A percentile compares a stretch with the other conserved stretches of the same genome.
phyloP scores from a whole-genome alignment of 2,797 vertebrate genomes.

The Hemibagrus guttatus region DNA sequence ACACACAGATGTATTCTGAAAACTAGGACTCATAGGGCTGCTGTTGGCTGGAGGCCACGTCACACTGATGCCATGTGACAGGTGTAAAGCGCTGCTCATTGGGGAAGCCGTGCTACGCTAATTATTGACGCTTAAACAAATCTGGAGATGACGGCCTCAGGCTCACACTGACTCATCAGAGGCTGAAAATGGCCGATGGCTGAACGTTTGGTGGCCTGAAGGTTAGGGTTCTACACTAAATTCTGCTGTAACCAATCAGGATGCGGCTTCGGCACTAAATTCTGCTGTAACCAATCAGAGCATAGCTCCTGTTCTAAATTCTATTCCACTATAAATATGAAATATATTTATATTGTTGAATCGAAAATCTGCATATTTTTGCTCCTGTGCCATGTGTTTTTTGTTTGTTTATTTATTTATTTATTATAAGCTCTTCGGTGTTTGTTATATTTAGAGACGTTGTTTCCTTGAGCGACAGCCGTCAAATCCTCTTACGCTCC shows the following conservation, averaged over 20 bases:
- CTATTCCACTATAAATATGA: background rate
- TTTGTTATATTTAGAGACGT: slow-evolving; percentile 15
- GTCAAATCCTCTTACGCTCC: slow-evolving; percentile 31
- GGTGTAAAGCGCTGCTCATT: slow-evolving; percentile 55
- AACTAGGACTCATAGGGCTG: slow-evolving; percentile 3
- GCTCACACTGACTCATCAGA: slow-evolving; percentile 10
- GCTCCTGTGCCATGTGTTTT: background rate
- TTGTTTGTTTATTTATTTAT: background rate
- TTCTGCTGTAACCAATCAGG: background rate
- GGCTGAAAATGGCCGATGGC: slow-evolving; percentile 1
- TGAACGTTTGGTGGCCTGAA: slow-evolving; percentile 12
- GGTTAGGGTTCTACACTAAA: background rate
- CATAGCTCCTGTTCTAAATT: background rate
- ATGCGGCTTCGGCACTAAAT: background rate
- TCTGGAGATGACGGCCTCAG: slow-evolving; percentile 15
- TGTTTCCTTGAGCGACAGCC: slow-evolving; percentile 31
- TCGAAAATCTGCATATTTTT: background rate
- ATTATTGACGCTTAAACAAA: slow-evolving; percentile 50
- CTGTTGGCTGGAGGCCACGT: slow-evolving; percentile 33
- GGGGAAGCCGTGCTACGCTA: slow-evolving; percentile 39
- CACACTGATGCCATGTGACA: slow-evolving; percentile 57
- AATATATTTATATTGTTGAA: too few relatives aligned
- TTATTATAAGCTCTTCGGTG: background rate
- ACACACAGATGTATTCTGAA: background rate
- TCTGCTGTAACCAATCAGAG: background rate